Evolutionary conservation across 2,113 vertebrate genomes (phyloP), one percentile per base, ranked within the genome.

Genomic region (Agapornis roseicollis): DNA sequence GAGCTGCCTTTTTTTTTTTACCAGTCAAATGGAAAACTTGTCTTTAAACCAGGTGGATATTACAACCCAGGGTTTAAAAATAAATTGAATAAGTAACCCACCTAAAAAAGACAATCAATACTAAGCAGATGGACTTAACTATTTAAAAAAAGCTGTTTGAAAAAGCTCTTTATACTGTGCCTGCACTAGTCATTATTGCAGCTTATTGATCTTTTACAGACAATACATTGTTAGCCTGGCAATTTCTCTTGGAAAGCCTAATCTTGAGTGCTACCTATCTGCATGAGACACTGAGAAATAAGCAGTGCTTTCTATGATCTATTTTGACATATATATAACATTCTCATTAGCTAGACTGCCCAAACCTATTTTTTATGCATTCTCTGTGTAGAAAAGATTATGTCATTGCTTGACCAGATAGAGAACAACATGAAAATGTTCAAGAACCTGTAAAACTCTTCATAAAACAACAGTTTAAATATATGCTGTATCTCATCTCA

Each of bases 11-110:
- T 85, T 82, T 33, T 33, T 90, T 92, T 71, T 76, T 56, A 65
- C 64, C 68, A 61, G 53, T 50, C 73, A 78, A 96, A 89, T 46
- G 25, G 87, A 78, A 95, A 96, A 78, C 33, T 41, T 76, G 37
- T 85, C 97, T 97, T 86, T 90, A 96, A 95, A 72, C 58, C 58
- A 61, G 66, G 85, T 97, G 93, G 63, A 90, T 96, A 95, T 13
- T 13, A 81, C 35, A 82, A 95, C 20, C 56, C 72, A 90, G 94
- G 93, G 68, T 96, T 97, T 85, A 96, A 83, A 93, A 97, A 94
- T 47, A 73, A 96, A 94, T 87, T 87, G 4, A 88, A 97, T 86
- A 96, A 89, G 86, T 63, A 96, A 78, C 39, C 33, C 14, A n/a
- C 24, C 41, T 77, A 94, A 94, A 96, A 96, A 96, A 95, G 52